Base-by-base conservation (phyloP, 37 sponge, comb jelly and placozoan genomes). In the Bolinopsis microptera region DNA sequence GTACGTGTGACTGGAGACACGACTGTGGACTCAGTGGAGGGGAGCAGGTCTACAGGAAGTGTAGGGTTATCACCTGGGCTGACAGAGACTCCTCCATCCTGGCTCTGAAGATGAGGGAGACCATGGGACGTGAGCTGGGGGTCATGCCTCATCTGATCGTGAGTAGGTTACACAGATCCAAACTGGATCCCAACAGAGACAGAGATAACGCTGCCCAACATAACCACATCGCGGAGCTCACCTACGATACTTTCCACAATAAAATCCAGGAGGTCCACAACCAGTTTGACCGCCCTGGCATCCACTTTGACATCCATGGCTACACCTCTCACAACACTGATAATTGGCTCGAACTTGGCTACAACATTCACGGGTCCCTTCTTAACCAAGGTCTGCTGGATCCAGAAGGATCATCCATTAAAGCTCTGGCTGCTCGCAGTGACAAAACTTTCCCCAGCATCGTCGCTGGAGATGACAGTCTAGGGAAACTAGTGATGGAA, bases 291-390 rank as follows among this genome's bases (percentile, higher is more conserved):
- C 61, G 41, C 1, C 61, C 90, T 2, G 90, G 48, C 0, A 40
- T 86, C 8, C 61, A 41, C 31, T 86, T 41, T 27, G 90, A 86
- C 36, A 40, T 86, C 30, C 90, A 86, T 24, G 90, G 90, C 26
- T 86, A 86, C 61, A 41, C 61, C 30, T 16, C 41, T 3, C 61
- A 86, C 30, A 41, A 39, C 27, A 41, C 35, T 24, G 90, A 86
- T 30, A 41, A 86, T 24, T 86, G 90, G 90, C 41, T 86, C n/a
- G 61, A 41, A 41, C 61, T 86, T 40, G 90, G 90, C 2, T 86
- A 86, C 90, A 86, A 86, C 31, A n/a, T 86, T 13, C n/a, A 25
- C 1, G 61, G 61, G 48, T 5, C 9, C 5, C 30, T 39, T 5
- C 90, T 86, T 24, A 86, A 86, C 31, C 3, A 39, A n/a, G 90